Base-by-base conservation (phyloP, 2,113 vertebrate species). In the Asarcornis scutulata region DNA sequence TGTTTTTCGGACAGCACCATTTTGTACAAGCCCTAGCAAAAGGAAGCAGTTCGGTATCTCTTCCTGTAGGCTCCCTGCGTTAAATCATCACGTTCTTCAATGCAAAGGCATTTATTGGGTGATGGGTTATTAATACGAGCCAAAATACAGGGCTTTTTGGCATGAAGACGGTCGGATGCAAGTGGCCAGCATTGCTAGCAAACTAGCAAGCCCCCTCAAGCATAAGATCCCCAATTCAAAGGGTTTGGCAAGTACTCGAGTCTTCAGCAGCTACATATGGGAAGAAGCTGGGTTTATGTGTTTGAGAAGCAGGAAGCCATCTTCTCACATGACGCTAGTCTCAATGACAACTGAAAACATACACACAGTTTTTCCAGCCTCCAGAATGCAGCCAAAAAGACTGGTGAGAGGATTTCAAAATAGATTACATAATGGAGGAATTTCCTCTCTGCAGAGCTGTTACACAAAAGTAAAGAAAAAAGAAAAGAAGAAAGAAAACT, bases 371-470 rank as follows among this genome's bases (percentile, higher is more conserved):
- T 93, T 94, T 91, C 94, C 89, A 94, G 81, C 75, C 64, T 14
- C 50, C 67, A 63, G 27, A 83, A 91, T 40, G 50, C 79, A 95
- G 87, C 95, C 95, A 96, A 90, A 92, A 93, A 34, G 66, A 87
- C 46, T 78, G 91, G 36, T 62, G 86, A 91, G 92, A 87, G 29
- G 31, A 67, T 97, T 97, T 96, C 95, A 89, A 96, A 95, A 97
- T 88, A 96, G 5, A 97, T 97, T 83, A 93, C 81, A 86, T 93
- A 96, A 95, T 58, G 76, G 74, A 96, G 96, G 96, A 96, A 83
- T 93, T 95, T 96, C 93, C 95, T 97, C 91, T 97, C 90, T 44
- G 78, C 40, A 82, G 58, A 94, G 92, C 55, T 63, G 81, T 53
- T 84, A 55, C 8, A 82, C 68, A 58, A 40, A 89, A 75, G 63